Conservation (phyloP, 2,888 invertebrate species). For the Lacanobia wlatinum region DNA sequence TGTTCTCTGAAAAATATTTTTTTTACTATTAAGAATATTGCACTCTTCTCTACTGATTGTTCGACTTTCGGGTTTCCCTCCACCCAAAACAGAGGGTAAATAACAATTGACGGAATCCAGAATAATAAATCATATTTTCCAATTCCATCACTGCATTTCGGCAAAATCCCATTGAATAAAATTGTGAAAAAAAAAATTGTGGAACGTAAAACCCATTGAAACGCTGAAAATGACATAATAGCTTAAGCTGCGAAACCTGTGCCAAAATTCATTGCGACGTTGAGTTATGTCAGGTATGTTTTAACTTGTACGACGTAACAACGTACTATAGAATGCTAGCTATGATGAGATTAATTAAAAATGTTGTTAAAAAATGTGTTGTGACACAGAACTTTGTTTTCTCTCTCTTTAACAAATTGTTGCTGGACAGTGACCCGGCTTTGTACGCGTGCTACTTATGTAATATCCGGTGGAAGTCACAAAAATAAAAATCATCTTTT, state of each 20-base stretch:
- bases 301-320: background rate
- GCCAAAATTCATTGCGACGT: background rate
- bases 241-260: background rate
- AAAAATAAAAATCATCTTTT: too few relatives aligned
- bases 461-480: too few relatives aligned
- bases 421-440: too few relatives aligned
- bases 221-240: background rate
- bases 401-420: too few relatives aligned
- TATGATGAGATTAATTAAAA: too few relatives aligned
- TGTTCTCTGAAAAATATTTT: too few relatives aligned
- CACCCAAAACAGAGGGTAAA: background rate
- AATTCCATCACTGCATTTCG: background rate
- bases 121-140: background rate
- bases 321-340: background rate
- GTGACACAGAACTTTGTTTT: too few relatives aligned
- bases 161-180: background rate
- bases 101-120: background rate
- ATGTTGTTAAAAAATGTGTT: too few relatives aligned
- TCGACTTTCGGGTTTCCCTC: background rate
- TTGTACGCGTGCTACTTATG: too few relatives aligned
- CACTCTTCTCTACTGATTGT: too few relatives aligned
- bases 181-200: background rate
- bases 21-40: too few relatives aligned
- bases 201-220: background rate
- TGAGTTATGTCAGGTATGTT: background rate